Base-by-base conservation (phyloP, 2,888 invertebrate species). In the Hyalella azteca region DNA sequence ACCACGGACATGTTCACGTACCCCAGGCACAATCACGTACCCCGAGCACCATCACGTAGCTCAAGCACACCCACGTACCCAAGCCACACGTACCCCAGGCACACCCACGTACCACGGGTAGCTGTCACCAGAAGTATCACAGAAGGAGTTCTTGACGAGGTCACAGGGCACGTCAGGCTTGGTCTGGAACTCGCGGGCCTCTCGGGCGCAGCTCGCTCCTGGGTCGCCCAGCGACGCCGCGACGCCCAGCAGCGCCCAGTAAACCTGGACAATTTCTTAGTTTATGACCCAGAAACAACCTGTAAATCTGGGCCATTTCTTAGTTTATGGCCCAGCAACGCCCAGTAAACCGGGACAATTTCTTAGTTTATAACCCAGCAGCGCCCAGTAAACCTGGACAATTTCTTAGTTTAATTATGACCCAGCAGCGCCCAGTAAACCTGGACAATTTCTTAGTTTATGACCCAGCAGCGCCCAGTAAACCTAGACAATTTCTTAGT, bases 251-350 rank as follows among this genome's bases (percentile, higher is more conserved):
- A 45, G 26, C 45, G 45, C 41, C 75, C 75, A 75, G 26, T 45
- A 75, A n/a, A 75, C 45, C 75, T 75, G 75, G n/a, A 66, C 19
- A 66, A 15, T 45, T n/a, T n/a, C n/a, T n/a, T n/a, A n/a, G n/a
- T n/a, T n/a, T n/a, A n/a, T n/a, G n/a, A n/a, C n/a, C n/a, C n/a
- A n/a, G n/a, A n/a, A n/a, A n/a, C n/a, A n/a, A n/a, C n/a, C n/a
- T n/a, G n/a, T n/a, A n/a, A n/a, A n/a, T n/a, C n/a, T n/a, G n/a
- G n/a, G n/a, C n/a, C n/a, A n/a, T n/a, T n/a, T n/a, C n/a, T n/a
- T n/a, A n/a, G n/a, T n/a, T n/a, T n/a, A n/a, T n/a, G n/a, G n/a
- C n/a, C n/a, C n/a, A n/a, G n/a, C n/a, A n/a, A n/a, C n/a, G n/a
- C n/a, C n/a, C n/a, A n/a, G n/a, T n/a, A n/a, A n/a, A n/a, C n/a